Evolutionary conservation across 2,797 vertebrate genomes (phyloP).

Genomic region (Alfaro cultratus): DNA sequence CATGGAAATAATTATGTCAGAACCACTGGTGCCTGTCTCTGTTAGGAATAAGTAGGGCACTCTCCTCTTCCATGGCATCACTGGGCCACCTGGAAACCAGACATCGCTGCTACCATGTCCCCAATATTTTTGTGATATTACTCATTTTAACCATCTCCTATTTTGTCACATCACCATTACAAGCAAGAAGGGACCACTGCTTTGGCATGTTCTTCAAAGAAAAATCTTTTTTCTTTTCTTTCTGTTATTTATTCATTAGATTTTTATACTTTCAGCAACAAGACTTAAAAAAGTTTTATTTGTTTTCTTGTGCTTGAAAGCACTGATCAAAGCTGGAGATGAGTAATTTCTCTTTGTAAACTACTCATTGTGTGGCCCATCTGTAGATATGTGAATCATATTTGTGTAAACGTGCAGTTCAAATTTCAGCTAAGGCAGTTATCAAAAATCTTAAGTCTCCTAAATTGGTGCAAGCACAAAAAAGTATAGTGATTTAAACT

Average conservation of each 20-base stretch:
- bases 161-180: neutral
- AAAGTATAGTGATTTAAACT: neutral
- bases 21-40: conserved; percentile 48
- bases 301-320: neutral
- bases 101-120: conserved; percentile 51
- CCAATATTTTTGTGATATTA: conserved; percentile 11
- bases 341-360: neutral
- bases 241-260: too few relatives aligned
- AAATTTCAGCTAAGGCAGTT: neutral
- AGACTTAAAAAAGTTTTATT: neutral
- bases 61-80: conserved; percentile 47
- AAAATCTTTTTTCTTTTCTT: neutral
- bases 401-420: neutral
- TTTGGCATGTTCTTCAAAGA: neutral
- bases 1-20: conserved; percentile 27
- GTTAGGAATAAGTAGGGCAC: conserved; percentile 58
- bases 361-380: neutral
- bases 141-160: neutral
- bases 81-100: conserved; percentile 56
- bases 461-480: neutral
- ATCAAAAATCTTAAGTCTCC: neutral
- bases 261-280: neutral
- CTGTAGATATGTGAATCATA: neutral
- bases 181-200: neutral
- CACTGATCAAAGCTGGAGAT: neutral